These are phyloP conservation scores for Alouatta palliata DNA, from an alignment of 2,113 vertebrate species.

Conservation along the genomic window DNA sequence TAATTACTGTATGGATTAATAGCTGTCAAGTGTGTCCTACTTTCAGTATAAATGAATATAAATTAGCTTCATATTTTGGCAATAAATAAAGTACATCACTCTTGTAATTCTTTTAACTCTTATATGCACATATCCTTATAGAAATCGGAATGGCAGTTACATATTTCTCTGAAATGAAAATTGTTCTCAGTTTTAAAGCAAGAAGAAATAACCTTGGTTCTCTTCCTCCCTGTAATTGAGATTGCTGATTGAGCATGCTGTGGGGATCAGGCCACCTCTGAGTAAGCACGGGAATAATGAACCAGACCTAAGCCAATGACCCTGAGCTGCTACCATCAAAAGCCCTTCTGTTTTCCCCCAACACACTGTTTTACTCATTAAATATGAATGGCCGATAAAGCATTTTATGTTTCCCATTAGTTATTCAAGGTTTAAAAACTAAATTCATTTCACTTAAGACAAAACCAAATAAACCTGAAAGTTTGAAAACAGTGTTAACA, in stretches of 20 bases:
- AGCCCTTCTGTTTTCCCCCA: background rate
- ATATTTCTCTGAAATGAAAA: conserved; percentile 51
- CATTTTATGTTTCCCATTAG: background rate
- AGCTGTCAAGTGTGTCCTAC: conserved; percentile 71
- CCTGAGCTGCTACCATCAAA: conserved; percentile 53
- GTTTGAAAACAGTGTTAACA: background rate
- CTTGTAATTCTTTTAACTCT: conserved; percentile 64
- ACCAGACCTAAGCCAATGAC: conserved; percentile 42
- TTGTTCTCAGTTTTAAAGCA: conserved; percentile 20
- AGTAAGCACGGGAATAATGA: background rate
- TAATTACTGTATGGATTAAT: conserved; percentile 80
- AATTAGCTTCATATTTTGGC: conserved; percentile 75
- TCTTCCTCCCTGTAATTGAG: conserved; percentile 43
- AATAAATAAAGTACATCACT: conserved; percentile 66
- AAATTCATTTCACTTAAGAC: conserved; percentile 13
- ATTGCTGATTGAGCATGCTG: background rate
- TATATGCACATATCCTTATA: background rate
- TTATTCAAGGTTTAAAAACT: conserved; percentile 31
- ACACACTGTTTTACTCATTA: conserved; percentile 38
- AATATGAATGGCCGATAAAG: conserved; percentile 36
- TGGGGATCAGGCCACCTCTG: background rate
- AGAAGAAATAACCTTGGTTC: conserved; percentile 56
- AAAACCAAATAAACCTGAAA: conserved; percentile 21
- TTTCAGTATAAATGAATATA: conserved; percentile 77
- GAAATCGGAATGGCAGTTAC: conserved; percentile 1